phyloP scores from a whole-genome alignment of 2,888 invertebrate species.

The Oconnorella tubifera region DNA sequence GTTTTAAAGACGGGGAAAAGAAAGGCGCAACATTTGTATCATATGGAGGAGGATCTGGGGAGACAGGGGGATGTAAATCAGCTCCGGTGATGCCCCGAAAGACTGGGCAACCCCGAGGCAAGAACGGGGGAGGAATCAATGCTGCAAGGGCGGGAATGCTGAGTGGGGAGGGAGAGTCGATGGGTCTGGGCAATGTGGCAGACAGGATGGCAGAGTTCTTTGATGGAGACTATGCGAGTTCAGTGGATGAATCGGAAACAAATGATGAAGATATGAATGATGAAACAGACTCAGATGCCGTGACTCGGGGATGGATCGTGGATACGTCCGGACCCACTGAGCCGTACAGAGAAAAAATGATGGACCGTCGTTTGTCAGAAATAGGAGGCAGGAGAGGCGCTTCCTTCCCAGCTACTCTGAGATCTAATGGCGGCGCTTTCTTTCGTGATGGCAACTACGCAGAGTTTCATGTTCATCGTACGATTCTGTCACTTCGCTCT shows the following conservation, averaged over 20 bases:
- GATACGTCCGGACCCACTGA: background rate
- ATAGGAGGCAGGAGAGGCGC: background rate
- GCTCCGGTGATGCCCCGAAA: background rate
- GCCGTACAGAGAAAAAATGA: background rate
- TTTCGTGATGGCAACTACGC: constrained; percentile 1
- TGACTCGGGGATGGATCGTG: too few species aligned
- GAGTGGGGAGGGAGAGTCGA: background rate
- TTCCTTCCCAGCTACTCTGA: too few species aligned
- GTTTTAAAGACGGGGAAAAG: too few species aligned
- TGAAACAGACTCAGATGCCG: too few species aligned
- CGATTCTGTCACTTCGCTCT: background rate
- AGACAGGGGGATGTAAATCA: background rate
- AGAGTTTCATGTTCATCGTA: background rate
- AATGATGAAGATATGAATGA: too few species aligned
- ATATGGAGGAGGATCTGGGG: background rate
- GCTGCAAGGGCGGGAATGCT: background rate
- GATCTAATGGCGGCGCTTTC: background rate
- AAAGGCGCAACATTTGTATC: too few species aligned
- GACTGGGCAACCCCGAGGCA: background rate
- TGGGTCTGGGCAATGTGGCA: background rate
- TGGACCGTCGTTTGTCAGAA: too few species aligned
- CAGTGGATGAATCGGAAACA: too few species aligned
- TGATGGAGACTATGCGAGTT: too few species aligned
- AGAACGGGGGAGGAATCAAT: background rate
- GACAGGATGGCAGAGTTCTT: too few species aligned